Evolutionary conservation across 2,797 vertebrate species (phyloP).

Genomic region (Botia almorhae): DNA sequence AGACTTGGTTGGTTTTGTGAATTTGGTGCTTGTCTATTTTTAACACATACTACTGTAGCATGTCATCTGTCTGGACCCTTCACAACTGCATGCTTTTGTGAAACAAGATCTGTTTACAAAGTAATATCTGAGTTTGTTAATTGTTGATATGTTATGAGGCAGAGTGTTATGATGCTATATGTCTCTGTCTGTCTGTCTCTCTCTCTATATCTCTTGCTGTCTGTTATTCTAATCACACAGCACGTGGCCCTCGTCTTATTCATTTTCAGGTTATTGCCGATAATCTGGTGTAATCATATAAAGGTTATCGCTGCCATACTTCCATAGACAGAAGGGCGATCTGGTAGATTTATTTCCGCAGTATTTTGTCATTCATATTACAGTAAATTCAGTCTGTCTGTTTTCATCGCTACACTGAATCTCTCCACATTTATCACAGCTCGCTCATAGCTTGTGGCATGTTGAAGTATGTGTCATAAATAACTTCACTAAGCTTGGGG

Average conservation of each 20-base stretch:
- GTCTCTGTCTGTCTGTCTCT: background rate
- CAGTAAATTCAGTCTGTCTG: constrained; percentile 36
- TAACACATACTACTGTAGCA: background rate
- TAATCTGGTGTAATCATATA: constrained; percentile 50
- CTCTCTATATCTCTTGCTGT: constrained; percentile 20
- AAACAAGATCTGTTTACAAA: background rate
- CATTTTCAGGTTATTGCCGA: constrained; percentile 40
- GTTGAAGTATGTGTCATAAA: constrained; percentile 51
- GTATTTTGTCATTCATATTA: constrained; percentile 24
- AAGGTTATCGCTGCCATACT: constrained; percentile 39
- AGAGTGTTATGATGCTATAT: too few relatives aligned
- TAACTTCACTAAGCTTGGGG: constrained; percentile 41
- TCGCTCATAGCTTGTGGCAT: constrained; percentile 33
- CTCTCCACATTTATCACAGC: constrained; percentile 34
- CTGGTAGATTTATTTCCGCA: constrained; percentile 50
- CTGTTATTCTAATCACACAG: constrained; percentile 34
- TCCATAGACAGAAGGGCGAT: constrained; percentile 16
- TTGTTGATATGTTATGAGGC: background rate
- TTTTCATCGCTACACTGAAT: constrained; percentile 39
- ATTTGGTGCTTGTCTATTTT: background rate
- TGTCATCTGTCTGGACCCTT: background rate
- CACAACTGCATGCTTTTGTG: background rate
- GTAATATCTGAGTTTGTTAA: constrained; percentile 1
- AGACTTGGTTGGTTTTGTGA: constrained; percentile 12
- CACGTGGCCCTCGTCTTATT: constrained; percentile 19